Evolutionary conservation across 2,797 vertebrate genomes (phyloP), one percentile per base, ranked within the genome.

Genomic region (Rhinoraja longicauda): DNA sequence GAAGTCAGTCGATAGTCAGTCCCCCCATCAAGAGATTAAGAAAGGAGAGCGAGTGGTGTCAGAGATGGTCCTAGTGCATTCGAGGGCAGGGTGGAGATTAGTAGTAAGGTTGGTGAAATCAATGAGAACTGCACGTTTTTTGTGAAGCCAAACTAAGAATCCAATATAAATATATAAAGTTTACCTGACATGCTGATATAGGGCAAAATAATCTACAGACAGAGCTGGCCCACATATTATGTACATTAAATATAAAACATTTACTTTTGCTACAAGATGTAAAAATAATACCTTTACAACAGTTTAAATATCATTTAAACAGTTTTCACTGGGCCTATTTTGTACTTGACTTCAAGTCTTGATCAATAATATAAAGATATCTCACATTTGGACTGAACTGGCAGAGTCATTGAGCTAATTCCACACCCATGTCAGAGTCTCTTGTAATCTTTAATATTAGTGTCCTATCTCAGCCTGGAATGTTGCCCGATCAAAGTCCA

Each of bases 391-490:
- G 29, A 59, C 59, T 64, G 5, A 73, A 91, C 12, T 53, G 70
- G 0, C 29, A 24, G 36, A 73, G 24, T 75, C 13, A 15, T 75
- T 53, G 75, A 92, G 29, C 39, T 75, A 57, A 75, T 92, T 92
- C 90, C 93, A 93, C 39, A 91, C 64, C 59, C 72, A 78, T 57
- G 70, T 70, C 75, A 32, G 93, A 77, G 93, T 93, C 39, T 93
- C 82, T 93, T 70, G 84, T 84, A 88, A 93, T 67, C 88, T 57
- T 70, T 57, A 91, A 77, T 36, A 93, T 92, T 93, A 94, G 93
- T 86, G n/a, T 59, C 90, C 94, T 93, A 93, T 93, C 93, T 93
- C 67, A 78, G n/a, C 19, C 92, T 94, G 93, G 93, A 94, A 67
- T 76, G 32, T 79, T 93, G 93, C 93, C 93, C 91, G 57, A 75